These are phyloP conservation scores for Myiozetetes cayanensis DNA, from an alignment of 2,113 vertebrate genomes.

Conservation along the genomic window DNA sequence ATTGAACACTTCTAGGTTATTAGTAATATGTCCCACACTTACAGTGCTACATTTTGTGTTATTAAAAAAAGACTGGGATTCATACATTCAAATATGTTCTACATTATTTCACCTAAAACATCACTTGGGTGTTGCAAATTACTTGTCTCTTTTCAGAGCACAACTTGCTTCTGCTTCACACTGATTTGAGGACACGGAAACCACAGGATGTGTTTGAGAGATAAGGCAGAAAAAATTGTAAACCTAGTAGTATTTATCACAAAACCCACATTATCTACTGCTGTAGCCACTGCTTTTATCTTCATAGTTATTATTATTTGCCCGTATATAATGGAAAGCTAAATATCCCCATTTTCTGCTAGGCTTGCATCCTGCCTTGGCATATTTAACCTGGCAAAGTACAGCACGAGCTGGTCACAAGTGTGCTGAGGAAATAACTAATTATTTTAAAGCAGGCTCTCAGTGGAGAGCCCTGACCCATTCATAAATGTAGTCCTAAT, in stretches of 20 bases:
- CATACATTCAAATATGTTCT: not conserved
- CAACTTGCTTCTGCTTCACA: not conserved
- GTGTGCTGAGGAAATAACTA: not conserved
- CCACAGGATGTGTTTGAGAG: not conserved
- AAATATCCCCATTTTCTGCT: not conserved
- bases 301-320: not conserved
- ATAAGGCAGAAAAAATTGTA: not conserved
- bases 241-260: not conserved
- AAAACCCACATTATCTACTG: not conserved
- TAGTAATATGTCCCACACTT: not conserved
- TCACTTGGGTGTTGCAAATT: not conserved
- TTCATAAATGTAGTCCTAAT: not conserved
- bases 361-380: not conserved
- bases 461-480: not conserved
- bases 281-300: not conserved
- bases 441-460: not conserved
- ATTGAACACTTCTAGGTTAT: not conserved
- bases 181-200: conserved; percentile 1
- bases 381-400: not conserved
- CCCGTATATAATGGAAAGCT: not conserved
- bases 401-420: not conserved
- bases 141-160: not conserved
- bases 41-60: not conserved
- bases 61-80: not conserved
- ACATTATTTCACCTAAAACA: not conserved